phyloP scores from a whole-genome alignment of 2,113 vertebrate genomes.

The Trematocara macrostoma region DNA sequence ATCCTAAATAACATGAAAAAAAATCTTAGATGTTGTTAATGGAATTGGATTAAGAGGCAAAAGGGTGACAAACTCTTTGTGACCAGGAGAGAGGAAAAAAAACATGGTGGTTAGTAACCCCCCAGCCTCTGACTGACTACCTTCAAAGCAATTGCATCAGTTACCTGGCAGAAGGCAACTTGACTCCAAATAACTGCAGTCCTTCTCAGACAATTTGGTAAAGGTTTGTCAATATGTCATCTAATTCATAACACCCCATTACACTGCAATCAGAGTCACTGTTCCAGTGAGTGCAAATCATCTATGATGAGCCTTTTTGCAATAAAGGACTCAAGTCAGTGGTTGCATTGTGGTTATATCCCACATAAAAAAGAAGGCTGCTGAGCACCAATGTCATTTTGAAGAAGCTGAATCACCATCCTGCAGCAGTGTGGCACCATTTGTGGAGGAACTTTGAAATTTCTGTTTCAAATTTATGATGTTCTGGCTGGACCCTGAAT shows the following conservation, averaged over 20 bases:
- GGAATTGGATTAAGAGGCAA: not conserved
- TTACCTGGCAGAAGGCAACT: not conserved
- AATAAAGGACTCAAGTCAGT: not conserved
- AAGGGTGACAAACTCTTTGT: not conserved
- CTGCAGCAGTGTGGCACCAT: not conserved
- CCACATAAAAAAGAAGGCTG: not conserved
- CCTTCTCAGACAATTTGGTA: not conserved
- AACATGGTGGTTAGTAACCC: not conserved
- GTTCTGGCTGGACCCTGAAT: not conserved
- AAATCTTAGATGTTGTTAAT: not conserved
- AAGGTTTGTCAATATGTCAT: not conserved
- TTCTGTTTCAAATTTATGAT: not conserved
- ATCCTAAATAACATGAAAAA: not conserved
- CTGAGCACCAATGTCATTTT: not conserved
- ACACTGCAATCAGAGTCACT: not conserved
- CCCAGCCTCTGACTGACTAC: not conserved
- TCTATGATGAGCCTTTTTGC: not conserved
- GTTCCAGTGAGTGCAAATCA: not conserved
- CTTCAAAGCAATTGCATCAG: not conserved
- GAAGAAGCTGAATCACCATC: not conserved
- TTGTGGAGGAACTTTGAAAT: not conserved
- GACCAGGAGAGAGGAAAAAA: not conserved
- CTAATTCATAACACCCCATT: not conserved
- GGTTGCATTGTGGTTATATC: not conserved
- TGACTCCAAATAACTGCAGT: not conserved